Evolutionary conservation across 2,113 vertebrate genomes (phyloP).

Genomic region (Pitta sordida): DNA sequence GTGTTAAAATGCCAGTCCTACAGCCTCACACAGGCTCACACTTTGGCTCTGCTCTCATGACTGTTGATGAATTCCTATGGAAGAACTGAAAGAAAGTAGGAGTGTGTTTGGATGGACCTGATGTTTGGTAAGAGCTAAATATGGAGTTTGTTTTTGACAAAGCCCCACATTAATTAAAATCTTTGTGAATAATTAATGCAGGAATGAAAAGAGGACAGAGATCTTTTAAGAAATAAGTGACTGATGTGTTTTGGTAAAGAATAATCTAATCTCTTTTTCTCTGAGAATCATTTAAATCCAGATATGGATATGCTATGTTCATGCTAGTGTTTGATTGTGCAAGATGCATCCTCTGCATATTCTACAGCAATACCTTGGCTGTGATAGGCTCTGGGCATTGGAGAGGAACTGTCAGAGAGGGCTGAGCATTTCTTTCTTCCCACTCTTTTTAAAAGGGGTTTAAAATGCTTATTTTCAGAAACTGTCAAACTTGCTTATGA

Average conservation of each 20-base stretch:
- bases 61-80: not conserved
- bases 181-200: not conserved
- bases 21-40: fast-evolving
- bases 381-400: not conserved
- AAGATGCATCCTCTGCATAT: not conserved
- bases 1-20: not conserved
- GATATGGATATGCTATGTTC: not conserved
- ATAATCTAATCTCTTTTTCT: not conserved
- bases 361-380: not conserved
- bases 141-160: not conserved
- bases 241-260: not conserved
- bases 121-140: not conserved
- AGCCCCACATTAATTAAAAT: not conserved
- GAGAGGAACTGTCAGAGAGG: not conserved
- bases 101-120: not conserved
- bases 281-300: not conserved
- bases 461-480: not conserved
- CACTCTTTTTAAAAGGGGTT: not conserved
- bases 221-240: not conserved
- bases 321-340: not conserved
- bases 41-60: not conserved
- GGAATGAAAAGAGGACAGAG: not conserved
- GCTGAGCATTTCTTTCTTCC: not conserved
- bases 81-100: not conserved
- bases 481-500: not conserved